Percentiles rank a stretch among this genome's conserved stretches.
These are phyloP conservation scores for Caenorhabditis wallacei DNA, from an alignment of 2,888 invertebrate genomes.

Conservation along the genomic window DNA sequence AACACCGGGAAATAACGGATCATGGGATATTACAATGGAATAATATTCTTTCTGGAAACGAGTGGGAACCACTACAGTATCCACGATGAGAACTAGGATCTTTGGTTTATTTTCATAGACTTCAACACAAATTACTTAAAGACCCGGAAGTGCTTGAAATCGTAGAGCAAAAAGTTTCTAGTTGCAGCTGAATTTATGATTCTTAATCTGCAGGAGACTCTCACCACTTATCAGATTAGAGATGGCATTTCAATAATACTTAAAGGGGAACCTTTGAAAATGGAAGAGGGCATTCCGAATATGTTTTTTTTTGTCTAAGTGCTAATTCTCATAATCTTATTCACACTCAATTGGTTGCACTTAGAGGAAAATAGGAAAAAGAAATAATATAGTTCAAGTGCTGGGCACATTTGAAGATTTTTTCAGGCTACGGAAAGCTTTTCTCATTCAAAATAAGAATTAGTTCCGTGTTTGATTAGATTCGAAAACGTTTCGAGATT, in stretches of 20 bases:
- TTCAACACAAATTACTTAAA: background rate
- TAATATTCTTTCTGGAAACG: background rate
- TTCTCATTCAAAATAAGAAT: background rate
- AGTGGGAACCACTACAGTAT: background rate
- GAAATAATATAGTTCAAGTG: background rate
- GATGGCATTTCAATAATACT: background rate
- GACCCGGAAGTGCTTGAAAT: constrained; percentile 26
- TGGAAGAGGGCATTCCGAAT: no score
- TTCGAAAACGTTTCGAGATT: background rate
- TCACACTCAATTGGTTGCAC: constrained; percentile 11
- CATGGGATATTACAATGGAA: background rate
- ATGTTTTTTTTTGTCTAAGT: no score
- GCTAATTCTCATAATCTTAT: background rate
- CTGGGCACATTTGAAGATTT: background rate
- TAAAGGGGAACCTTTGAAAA: background rate
- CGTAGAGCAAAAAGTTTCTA: background rate
- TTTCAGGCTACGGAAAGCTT: background rate
- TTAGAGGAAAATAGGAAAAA: background rate
- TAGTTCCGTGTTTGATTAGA: background rate
- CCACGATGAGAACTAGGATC: background rate
- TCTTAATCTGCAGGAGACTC: background rate
- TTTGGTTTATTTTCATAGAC: constrained; percentile 6
- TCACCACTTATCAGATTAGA: background rate
- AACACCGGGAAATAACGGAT: constrained; percentile 12
- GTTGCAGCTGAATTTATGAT: constrained; percentile 9